Conservation (phyloP, 35 echinoderm and acorn worm genomes). For the Apostichopus parvimensis region DNA sequence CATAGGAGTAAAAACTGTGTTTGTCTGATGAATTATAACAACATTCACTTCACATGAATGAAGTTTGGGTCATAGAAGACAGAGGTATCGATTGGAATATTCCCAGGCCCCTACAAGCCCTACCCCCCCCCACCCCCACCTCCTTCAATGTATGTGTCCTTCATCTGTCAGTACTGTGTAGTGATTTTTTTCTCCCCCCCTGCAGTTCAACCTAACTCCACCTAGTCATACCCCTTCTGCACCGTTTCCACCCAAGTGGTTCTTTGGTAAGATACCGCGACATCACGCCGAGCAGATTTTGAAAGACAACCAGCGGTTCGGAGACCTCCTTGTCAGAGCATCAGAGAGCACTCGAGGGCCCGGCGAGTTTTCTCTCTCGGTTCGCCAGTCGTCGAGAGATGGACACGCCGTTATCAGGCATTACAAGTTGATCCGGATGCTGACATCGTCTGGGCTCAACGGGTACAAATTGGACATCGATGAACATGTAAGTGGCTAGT, state of each 20-base stretch:
- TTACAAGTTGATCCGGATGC: conserved; percentile 48
- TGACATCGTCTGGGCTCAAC: not conserved
- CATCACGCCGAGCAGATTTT: conserved; percentile 62
- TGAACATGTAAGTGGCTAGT: conserved; percentile 43
- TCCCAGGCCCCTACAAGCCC: too few species aligned
- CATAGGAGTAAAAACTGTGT: too few species aligned
- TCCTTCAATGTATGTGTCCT: too few species aligned
- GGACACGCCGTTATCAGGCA: conserved; percentile 48
- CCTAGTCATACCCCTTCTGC: not conserved
- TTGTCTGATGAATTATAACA: too few species aligned
- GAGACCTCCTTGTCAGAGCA: conserved; percentile 53
- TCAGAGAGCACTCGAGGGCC: conserved; percentile 44
- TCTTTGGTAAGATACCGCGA: conserved; percentile 60
- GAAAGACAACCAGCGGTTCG: conserved; percentile 49
- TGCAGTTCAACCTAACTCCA: conserved; percentile 32
- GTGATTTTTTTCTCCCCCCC: not conserved
- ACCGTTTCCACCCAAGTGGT: conserved; percentile 52
- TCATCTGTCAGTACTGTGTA: not conserved
- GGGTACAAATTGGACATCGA: conserved; percentile 63
- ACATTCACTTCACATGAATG: too few species aligned
- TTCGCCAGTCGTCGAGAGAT: conserved; percentile 29
- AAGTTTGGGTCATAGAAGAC: too few species aligned
- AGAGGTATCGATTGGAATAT: too few species aligned
- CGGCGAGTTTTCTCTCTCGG: conserved; percentile 59
- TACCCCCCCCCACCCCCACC: too few species aligned